phyloP scores from a whole-genome alignment of 2,797 vertebrate genomes.

The Meriones psammophilus region DNA sequence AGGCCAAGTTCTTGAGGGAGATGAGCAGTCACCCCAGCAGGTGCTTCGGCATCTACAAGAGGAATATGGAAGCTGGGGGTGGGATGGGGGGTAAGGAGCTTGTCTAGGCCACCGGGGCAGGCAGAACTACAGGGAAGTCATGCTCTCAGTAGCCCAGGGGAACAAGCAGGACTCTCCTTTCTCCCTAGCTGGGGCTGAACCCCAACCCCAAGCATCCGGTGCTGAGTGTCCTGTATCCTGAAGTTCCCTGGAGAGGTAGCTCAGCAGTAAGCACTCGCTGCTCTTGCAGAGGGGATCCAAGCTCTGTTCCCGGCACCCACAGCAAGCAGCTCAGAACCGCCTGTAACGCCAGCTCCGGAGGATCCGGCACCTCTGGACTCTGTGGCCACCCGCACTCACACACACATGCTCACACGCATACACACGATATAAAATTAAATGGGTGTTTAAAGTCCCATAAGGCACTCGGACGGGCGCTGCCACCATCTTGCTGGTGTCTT shows the following conservation, averaged over 20 bases:
- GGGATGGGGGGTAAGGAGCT: not conserved
- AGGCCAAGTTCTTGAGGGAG: not conserved
- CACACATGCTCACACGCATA: not conserved
- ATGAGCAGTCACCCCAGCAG: not conserved
- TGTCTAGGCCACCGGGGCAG: not conserved
- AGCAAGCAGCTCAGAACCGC: not conserved
- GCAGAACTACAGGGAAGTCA: not conserved
- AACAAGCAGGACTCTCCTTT: not conserved
- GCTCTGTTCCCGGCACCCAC: not conserved
- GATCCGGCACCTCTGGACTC: not conserved
- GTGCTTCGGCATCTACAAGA: not conserved
- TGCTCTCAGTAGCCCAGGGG: not conserved
- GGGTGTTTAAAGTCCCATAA: not conserved
- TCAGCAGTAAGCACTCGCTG: not conserved
- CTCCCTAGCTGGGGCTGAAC: not conserved
- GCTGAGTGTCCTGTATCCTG: not conserved
- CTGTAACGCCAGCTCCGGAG: not conserved
- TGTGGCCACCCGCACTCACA: not conserved
- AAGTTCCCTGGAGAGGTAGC: not conserved
- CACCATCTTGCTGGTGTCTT: not conserved
- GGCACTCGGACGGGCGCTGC: fast-evolving
- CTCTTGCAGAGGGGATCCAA: not conserved
- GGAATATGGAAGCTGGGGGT: not conserved
- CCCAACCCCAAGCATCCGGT: not conserved
- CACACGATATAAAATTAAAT: not conserved